A percentile compares a stretch with the other conserved stretches of the same genome.
phyloP scores from a whole-genome alignment of 2,113 vertebrate species.

The Festucalex cinctus region DNA sequence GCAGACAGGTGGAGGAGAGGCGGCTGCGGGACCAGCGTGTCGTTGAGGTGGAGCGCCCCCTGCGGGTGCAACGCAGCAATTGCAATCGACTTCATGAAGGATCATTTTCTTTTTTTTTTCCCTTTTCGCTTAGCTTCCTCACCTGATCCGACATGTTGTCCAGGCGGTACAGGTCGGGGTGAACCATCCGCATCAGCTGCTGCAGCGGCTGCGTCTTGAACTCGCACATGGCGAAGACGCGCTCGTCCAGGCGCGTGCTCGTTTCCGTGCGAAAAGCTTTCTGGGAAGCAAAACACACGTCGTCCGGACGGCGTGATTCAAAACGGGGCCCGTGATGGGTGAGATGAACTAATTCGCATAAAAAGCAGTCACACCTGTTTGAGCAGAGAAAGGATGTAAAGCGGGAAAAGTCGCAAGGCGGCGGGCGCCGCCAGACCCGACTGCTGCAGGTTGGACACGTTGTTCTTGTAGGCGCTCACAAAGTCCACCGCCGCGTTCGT shows the following conservation, averaged over 20 bases:
- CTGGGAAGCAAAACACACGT: constrained; percentile 58
- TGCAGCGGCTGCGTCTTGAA: constrained; percentile 92
- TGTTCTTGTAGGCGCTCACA: constrained; percentile 79
- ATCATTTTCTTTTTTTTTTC: background rate
- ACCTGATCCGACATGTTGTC: constrained; percentile 93
- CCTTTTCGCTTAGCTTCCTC: constrained; percentile 9
- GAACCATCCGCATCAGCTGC: constrained; percentile 88
- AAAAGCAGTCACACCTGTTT: constrained; percentile 80
- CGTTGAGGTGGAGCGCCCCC: constrained; percentile 87
- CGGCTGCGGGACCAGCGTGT: constrained; percentile 87
- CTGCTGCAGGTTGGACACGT: constrained; percentile 84
- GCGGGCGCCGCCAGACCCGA: constrained; percentile 80
- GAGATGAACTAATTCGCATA: background rate
- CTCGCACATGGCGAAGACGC: constrained; percentile 94
- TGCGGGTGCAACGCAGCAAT: constrained; percentile 52
- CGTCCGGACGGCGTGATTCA: background rate
- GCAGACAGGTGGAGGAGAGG: constrained; percentile 85
- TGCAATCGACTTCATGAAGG: background rate
- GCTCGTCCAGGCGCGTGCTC: constrained; percentile 92
- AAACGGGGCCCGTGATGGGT: background rate
- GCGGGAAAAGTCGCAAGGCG: constrained; percentile 85
- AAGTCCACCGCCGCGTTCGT: constrained; percentile 91
- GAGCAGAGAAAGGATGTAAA: constrained; percentile 90
- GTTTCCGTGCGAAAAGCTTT: constrained; percentile 90
- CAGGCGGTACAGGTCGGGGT: constrained; percentile 91